Evolutionary conservation across 2,113 vertebrate species (phyloP), one percentile per base, ranked within the genome.

Genomic region (Noctilio leporinus): DNA sequence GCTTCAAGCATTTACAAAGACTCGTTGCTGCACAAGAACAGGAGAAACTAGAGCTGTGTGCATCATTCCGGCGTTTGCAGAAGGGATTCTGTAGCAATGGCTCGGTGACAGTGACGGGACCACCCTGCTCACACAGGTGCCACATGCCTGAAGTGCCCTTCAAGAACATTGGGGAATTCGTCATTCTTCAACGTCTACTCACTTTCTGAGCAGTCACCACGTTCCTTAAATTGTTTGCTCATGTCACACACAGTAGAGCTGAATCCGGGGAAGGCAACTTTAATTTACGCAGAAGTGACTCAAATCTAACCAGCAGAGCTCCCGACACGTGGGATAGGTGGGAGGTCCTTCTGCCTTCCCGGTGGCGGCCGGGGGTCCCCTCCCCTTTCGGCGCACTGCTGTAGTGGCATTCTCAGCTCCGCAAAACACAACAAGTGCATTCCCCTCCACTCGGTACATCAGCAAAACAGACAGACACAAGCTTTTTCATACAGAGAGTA

Each of bases 11-110:
- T 96, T 91, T 95, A 89, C 94, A 82, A 92, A 95, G 95, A 62
- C 28, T n/a, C 40, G 92, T 91, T 97, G 96, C 97, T 94, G 86
- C 83, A 96, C 83, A 94, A 91, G 93, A 35, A 43, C 38, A 24
- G 20, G 73, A 90, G 85, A 90, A 95, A 91, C 64, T 47, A 78
- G 92, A 94, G 88, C 59, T 82, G 55, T 62, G 57, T 45, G 24
- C 16, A 84, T 26, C 65, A 53, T 49, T 33, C 22, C 83, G 77
- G 51, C 80, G 69, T 96, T 95, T 91, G 55, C 85, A 75, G 82
- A 88, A 86, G 89, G 91, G 70, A 47, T 81, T 89, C 89, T 20
- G 22, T 19, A 35, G 80, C 55, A 40, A 47, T 73, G 87, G 53
- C 49, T 72, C 57, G 65, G 38, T 30, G 33, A n/a, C n/a, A n/a